phyloP scores from a whole-genome alignment of 2,797 vertebrate species.

The Alauda arvensis region DNA sequence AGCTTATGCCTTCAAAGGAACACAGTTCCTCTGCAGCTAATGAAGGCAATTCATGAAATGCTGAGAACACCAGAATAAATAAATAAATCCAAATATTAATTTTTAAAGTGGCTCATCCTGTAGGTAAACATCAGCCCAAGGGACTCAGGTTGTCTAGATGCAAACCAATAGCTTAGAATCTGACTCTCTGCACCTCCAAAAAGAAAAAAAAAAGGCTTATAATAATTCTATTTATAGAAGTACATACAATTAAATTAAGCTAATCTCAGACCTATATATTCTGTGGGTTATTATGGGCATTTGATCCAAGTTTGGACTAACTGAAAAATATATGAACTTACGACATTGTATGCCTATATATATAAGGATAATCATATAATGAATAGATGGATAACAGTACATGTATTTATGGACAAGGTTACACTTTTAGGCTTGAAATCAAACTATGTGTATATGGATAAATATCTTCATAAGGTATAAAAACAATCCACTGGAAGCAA shows the following conservation, averaged over 20 bases:
- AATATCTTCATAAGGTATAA: background rate
- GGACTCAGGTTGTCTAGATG: background rate
- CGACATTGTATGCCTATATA: background rate
- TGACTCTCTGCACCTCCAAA: background rate
- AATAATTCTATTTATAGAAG: background rate
- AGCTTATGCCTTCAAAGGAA: background rate
- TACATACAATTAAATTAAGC: background rate
- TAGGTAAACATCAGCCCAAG: background rate
- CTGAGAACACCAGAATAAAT: background rate
- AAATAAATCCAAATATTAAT: background rate
- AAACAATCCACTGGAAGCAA: background rate
- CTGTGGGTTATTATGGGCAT: background rate
- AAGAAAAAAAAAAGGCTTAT: background rate
- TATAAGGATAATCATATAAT: background rate
- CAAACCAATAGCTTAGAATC: background rate
- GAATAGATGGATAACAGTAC: background rate
- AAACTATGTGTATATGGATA: background rate
- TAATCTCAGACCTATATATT: background rate
- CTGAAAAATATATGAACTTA: background rate
- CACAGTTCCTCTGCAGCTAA: background rate
- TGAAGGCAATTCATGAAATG: background rate
- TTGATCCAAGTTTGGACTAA: background rate
- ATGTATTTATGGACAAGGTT: background rate
- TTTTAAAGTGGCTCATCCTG: background rate
- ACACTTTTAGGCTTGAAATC: background rate